A percentile compares a stretch with the other conserved stretches of the same genome.
phyloP scores from a whole-genome alignment of 2,888 invertebrate species.

The Chrysopilus asiliformis region DNA sequence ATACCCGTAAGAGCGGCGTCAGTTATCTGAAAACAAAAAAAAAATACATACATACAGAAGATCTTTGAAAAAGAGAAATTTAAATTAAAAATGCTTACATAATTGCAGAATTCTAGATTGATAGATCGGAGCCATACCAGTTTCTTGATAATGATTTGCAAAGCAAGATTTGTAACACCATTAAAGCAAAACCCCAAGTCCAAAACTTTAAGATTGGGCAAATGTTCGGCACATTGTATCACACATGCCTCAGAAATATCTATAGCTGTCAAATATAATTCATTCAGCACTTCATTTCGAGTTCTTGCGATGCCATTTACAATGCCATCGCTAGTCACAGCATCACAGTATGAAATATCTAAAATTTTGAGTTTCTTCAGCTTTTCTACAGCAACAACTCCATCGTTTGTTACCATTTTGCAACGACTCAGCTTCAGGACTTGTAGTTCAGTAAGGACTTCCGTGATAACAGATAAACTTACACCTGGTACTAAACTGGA shows the following conservation, averaged over 20 bases:
- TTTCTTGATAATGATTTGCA: slow-evolving; percentile 53
- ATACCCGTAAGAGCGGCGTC: slow-evolving; percentile 58
- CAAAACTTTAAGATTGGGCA: slow-evolving; percentile 44
- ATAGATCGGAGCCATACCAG: slow-evolving; percentile 45
- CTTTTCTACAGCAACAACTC: slow-evolving; percentile 41
- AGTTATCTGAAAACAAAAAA: slow-evolving; percentile 30
- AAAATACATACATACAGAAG: no score
- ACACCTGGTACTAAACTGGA: slow-evolving; percentile 53
- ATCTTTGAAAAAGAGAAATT: background rate
- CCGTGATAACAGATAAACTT: slow-evolving; percentile 45
- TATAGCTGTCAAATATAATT: slow-evolving; percentile 44
- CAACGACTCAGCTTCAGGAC: slow-evolving; percentile 50
- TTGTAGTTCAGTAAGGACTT: slow-evolving; percentile 43
- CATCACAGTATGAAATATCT: slow-evolving; percentile 55
- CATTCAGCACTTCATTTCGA: slow-evolving; percentile 38
- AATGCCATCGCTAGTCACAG: slow-evolving; percentile 47
- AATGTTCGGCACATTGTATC: slow-evolving; percentile 43
- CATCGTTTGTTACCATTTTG: slow-evolving; percentile 47
- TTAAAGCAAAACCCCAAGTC: slow-evolving; percentile 56
- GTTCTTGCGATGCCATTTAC: slow-evolving; percentile 44
- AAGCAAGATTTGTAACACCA: slow-evolving; percentile 53
- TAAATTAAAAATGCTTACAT: no score
- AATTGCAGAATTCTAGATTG: slow-evolving; percentile 51
- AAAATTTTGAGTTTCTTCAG: slow-evolving; percentile 43
- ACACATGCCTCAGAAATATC: slow-evolving; percentile 49